phyloP scores from a whole-genome alignment of 2,797 vertebrate genomes.

The Brachyalestes nurse region DNA sequence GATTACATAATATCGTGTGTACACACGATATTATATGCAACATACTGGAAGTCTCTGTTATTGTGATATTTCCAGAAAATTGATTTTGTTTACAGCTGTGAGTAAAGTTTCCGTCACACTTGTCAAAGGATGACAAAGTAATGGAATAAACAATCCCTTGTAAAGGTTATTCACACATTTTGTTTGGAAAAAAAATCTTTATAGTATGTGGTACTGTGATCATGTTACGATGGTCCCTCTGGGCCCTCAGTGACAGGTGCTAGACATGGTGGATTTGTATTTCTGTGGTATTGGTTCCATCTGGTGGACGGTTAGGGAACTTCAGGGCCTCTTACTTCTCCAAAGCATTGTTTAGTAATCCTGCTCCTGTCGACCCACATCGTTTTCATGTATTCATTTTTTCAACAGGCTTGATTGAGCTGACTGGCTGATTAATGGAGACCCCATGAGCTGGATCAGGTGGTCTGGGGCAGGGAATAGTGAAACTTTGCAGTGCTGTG shows the following conservation, averaged over 20 bases:
- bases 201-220: neutral
- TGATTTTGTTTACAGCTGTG: neutral
- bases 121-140: neutral
- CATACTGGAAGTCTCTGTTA: neutral
- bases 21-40: too few relatives aligned
- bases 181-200: neutral
- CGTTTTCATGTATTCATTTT: too few relatives aligned
- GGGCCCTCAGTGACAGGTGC: neutral
- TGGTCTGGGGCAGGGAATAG: too few relatives aligned
- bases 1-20: neutral
- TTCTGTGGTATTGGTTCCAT: slow-evolving; percentile 40
- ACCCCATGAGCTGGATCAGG: too few relatives aligned
- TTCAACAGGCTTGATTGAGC: too few relatives aligned
- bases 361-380: neutral
- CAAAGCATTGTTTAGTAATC: neutral
- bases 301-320: slow-evolving; percentile 50
- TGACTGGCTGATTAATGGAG: too few relatives aligned
- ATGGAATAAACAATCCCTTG: neutral
- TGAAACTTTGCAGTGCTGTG: too few relatives aligned
- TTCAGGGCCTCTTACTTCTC: neutral
- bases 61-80: neutral
- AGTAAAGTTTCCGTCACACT: neutral
- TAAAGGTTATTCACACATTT: neutral
- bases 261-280: neutral
- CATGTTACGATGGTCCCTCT: neutral